Conservation (phyloP, 2,113 vertebrate species). For the Gulo gulo region DNA sequence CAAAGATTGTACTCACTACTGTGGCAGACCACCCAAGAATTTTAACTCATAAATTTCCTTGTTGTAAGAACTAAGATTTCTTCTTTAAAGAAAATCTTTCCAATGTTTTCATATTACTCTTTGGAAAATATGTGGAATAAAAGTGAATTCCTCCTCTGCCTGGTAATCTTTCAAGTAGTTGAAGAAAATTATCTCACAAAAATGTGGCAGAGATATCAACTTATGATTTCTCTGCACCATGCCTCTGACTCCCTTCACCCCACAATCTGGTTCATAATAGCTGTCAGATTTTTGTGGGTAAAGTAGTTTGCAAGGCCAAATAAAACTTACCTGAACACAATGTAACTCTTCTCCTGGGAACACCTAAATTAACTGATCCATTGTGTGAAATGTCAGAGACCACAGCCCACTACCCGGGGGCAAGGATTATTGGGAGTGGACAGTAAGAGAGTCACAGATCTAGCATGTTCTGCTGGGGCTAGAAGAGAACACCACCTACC, state of each 20-base stretch:
- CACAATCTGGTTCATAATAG: not conserved
- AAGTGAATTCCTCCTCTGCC: not conserved
- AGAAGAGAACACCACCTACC: not conserved
- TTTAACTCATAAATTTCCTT: not conserved
- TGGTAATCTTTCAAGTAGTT: not conserved
- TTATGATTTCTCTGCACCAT: not conserved
- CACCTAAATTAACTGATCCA: not conserved
- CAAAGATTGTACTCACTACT: not conserved
- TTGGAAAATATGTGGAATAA: not conserved
- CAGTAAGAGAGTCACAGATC: not conserved
- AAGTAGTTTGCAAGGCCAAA: not conserved
- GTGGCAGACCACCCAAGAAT: not conserved
- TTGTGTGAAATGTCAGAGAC: not conserved
- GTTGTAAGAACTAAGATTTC: not conserved
- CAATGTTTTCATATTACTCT: not conserved
- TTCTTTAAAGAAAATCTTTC: not conserved
- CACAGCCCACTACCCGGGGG: accelerated
- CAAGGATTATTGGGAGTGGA: not conserved
- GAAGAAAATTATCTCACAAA: not conserved
- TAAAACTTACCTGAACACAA: not conserved
- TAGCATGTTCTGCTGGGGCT: not conserved
- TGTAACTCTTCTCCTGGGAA: not conserved
- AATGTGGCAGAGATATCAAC: not conserved
- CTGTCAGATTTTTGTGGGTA: not conserved
- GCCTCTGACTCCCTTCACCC: not conserved